Base-by-base conservation (phyloP, 2,888 invertebrate species). In the Idaea dimidiata region DNA sequence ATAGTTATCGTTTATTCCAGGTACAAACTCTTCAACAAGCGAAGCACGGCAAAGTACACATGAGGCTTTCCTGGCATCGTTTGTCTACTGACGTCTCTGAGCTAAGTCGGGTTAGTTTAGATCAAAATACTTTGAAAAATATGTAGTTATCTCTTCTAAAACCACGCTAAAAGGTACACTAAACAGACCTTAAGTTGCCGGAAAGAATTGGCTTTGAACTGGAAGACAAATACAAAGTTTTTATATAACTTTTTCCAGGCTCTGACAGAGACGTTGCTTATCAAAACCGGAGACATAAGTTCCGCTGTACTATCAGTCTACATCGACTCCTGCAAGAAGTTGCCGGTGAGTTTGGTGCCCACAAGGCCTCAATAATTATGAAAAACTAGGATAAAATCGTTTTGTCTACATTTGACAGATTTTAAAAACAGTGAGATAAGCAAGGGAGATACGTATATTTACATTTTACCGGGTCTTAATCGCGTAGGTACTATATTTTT, bases 21-120 rank as follows among this genome's bases (percentile, higher is more conserved):
- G 99, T 99, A 99, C 94, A 98, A 71, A 97, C 97, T 0, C 93
- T 99, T 72, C 98, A 99, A 86, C 97, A 98, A 87, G 98, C 98
- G 8, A 98, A 98, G 85, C 97, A 98, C 80, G 99, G 99, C 6
- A 96, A 98, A 93, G 94, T 99, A 0, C 98, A 99, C 81, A 87
- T 99, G 61, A 95, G 97, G 60, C 93, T 98, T 60, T 95, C 96
- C 6, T 99, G 99, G 99, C 94, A 98, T 72, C 94, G 95, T 62
- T 93, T 99, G 62, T 95, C 96, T 60, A 90, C 95, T 53, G 94
- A 96, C 77, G 88, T 95, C 16, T 87, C 91, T 43, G 97, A 97
- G 84, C 92, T 98, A 5, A 94, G 95, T 80, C 93, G 95, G 70
- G 97, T 97, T 93, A 93, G 94, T 93, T 55, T 16, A 18, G 8